Evolutionary conservation across 2,113 vertebrate genomes (phyloP).

Genomic region (Archilochus colubris): DNA sequence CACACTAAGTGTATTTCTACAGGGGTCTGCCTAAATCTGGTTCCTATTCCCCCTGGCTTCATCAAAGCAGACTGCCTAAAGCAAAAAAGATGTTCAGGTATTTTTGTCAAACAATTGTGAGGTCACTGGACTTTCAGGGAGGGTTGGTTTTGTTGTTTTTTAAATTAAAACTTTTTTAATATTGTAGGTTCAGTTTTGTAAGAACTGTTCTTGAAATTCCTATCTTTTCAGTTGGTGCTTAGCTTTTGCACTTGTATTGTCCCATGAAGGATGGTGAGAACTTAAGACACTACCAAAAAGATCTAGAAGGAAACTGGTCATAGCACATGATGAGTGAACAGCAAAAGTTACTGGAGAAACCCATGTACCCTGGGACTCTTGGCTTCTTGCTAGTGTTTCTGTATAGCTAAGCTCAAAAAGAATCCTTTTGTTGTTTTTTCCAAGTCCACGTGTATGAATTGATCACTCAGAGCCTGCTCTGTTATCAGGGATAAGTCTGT

Average conservation of each 20-base stretch:
- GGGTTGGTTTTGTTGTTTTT: background rate
- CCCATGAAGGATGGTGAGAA: background rate
- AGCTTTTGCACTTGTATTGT: background rate
- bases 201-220: background rate
- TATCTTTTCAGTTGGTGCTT: background rate
- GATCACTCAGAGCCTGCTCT: background rate
- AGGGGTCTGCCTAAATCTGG: background rate
- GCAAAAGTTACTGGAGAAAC: background rate
- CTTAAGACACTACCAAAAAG: background rate
- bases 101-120: background rate
- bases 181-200: background rate
- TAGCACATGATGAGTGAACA: background rate
- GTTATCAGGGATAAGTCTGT: background rate
- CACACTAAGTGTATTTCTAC: background rate
- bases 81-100: background rate
- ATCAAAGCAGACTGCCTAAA: background rate
- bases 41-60: background rate
- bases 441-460: background rate
- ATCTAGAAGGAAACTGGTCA: background rate
- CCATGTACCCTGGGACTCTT: background rate
- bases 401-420: background rate
- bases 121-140: background rate
- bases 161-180: background rate
- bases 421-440: background rate
- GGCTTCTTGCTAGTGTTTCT: background rate